Conservation (phyloP, 2,888 invertebrate species). For the Cabera pusaria region DNA sequence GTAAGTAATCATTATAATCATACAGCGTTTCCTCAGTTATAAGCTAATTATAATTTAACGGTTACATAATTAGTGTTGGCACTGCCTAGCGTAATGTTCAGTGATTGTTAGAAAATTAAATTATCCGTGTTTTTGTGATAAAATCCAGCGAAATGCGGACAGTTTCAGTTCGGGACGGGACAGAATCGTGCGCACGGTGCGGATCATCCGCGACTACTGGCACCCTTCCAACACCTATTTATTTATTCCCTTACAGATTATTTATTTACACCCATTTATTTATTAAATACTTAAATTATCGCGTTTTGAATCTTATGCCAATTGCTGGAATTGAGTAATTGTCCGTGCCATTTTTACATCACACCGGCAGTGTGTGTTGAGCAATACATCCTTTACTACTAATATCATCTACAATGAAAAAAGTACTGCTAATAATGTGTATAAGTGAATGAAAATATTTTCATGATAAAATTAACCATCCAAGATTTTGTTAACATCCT, state of each 20-base stretch:
- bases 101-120: conserved; percentile 17
- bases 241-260: conserved; percentile 59
- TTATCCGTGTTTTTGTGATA: conserved; percentile 25
- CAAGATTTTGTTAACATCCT: too few species aligned
- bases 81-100: conserved; percentile 3
- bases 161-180: conserved; percentile 8
- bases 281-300: conserved; percentile 23
- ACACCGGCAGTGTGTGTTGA: too few species aligned
- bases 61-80: too few species aligned
- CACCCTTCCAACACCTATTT: conserved; percentile 54
- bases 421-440: too few species aligned
- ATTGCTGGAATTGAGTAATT: conserved; percentile 2
- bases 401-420: too few species aligned
- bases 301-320: conserved; percentile 22
- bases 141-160: conserved; percentile 31
- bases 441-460: too few species aligned
- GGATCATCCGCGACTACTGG: conserved; percentile 44
- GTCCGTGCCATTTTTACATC: neutral
- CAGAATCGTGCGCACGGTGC: conserved; percentile 43
- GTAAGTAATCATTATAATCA: too few species aligned
- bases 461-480: too few species aligned
- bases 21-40: too few species aligned
- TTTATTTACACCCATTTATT: conserved; percentile 56
- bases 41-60: too few species aligned
- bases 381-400: too few species aligned